phyloP scores from a whole-genome alignment of 2,113 vertebrate species.

The Ammospiza nelsoni region DNA sequence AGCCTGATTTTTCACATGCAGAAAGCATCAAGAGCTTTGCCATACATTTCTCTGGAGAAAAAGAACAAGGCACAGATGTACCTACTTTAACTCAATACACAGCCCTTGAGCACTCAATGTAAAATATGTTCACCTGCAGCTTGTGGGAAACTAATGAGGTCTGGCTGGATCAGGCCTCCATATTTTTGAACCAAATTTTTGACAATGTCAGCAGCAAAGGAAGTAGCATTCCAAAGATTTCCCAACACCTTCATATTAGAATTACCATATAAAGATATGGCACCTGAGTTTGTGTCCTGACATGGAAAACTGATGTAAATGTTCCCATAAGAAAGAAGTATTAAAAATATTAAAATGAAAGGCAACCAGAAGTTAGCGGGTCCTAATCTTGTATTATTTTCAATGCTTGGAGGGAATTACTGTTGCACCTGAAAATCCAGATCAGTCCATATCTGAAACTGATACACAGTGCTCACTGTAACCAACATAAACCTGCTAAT shows the following conservation, averaged over 20 bases:
- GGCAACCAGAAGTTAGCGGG: background rate
- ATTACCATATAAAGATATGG: background rate
- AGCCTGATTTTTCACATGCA: background rate
- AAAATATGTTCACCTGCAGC: background rate
- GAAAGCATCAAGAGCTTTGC: background rate
- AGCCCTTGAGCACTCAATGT: background rate
- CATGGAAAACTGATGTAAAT: background rate
- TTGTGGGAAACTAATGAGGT: background rate
- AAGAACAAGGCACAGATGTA: background rate
- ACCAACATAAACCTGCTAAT: background rate
- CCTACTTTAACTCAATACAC: background rate
- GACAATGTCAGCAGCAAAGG: background rate
- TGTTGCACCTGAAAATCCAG: background rate
- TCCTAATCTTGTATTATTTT: background rate
- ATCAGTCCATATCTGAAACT: background rate
- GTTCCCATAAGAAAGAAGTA: background rate
- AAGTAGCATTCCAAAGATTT: background rate
- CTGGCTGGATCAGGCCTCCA: background rate
- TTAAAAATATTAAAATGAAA: background rate
- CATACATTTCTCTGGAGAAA: background rate
- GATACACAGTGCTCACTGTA: accelerated
- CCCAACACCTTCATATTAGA: background rate
- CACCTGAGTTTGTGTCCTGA: background rate
- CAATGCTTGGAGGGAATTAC: background rate
- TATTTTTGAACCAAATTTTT: background rate